These are phyloP conservation scores for Malurus elegans DNA, from an alignment of 2,113 vertebrate genomes.

Conservation along the genomic window DNA sequence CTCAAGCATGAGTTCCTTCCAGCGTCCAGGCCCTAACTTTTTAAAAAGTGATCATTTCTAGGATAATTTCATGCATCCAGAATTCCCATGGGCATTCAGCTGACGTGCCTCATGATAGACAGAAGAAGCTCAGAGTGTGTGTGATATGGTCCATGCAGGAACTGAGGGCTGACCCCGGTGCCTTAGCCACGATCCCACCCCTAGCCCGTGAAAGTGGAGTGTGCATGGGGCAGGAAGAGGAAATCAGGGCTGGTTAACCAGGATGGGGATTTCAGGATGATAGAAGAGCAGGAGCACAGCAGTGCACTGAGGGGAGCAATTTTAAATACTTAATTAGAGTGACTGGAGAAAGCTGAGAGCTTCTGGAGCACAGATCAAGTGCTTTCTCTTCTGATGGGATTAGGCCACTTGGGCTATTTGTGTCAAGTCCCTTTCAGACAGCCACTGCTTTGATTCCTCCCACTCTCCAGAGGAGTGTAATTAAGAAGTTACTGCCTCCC, in stretches of 20 bases:
- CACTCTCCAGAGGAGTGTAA: neutral
- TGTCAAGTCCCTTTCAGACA: neutral
- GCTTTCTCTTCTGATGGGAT: neutral
- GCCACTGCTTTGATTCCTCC: neutral
- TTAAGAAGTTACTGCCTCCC: slow-evolving; percentile 20
- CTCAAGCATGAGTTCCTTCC: neutral
- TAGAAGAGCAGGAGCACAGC: neutral
- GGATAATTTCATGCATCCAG: neutral
- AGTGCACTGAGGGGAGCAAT: neutral
- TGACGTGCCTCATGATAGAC: neutral
- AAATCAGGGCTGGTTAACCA: neutral
- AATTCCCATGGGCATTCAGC: neutral
- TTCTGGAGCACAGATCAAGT: neutral
- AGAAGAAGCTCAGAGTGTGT: accelerated
- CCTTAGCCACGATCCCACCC: neutral
- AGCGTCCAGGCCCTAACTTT: neutral
- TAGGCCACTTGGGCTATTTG: neutral
- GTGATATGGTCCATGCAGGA: neutral
- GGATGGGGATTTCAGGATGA: neutral
- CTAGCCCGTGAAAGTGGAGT: neutral
- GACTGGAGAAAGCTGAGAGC: neutral
- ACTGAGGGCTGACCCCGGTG: neutral
- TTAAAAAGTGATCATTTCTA: neutral
- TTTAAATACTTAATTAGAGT: slow-evolving; percentile 13
- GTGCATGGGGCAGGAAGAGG: accelerated